phyloP scores from a whole-genome alignment of 2,797 vertebrate genomes.

The Triplophysa yarkandensis region DNA sequence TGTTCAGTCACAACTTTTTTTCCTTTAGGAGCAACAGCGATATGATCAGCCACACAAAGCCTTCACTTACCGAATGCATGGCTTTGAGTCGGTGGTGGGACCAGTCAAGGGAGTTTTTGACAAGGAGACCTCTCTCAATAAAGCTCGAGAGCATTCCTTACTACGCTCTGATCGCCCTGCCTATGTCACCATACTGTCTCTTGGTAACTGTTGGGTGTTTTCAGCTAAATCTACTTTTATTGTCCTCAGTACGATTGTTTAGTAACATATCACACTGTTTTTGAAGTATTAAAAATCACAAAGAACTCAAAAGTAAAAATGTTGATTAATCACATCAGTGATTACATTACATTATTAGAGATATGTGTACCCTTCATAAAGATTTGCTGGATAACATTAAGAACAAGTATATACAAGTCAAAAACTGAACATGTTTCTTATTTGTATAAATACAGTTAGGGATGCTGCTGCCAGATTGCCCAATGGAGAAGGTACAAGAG shows the following conservation, averaged over 20 bases:
- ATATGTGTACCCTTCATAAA: too few species aligned
- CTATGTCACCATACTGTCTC: slow-evolving; percentile 96
- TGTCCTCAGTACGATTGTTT: neutral
- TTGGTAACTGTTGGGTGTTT: slow-evolving; percentile 76
- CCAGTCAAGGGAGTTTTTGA: slow-evolving; percentile 98
- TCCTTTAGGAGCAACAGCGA: slow-evolving; percentile 88
- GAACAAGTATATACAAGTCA: neutral
- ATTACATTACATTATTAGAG: too few species aligned
- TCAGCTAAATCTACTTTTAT: neutral
- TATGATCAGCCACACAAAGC: slow-evolving; percentile 98
- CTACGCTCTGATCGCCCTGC: slow-evolving; percentile 94
- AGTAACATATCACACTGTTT: neutral
- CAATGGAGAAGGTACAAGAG: slow-evolving; percentile 95
- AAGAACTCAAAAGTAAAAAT: neutral
- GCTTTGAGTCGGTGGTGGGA: slow-evolving; percentile 96
- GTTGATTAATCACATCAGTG: too few species aligned
- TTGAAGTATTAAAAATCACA: too few species aligned
- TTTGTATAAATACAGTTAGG: slow-evolving; percentile 76
- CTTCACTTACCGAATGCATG: slow-evolving; percentile 97
- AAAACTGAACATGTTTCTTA: neutral
- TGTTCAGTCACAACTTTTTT: neutral
- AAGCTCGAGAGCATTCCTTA: slow-evolving; percentile 96
- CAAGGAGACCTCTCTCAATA: slow-evolving; percentile 98
- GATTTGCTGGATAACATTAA: too few species aligned
- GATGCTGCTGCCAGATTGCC: slow-evolving; percentile 96